Conservation (phyloP, 2,113 vertebrate genomes). For the Pangasianodon hypophthalmus region DNA sequence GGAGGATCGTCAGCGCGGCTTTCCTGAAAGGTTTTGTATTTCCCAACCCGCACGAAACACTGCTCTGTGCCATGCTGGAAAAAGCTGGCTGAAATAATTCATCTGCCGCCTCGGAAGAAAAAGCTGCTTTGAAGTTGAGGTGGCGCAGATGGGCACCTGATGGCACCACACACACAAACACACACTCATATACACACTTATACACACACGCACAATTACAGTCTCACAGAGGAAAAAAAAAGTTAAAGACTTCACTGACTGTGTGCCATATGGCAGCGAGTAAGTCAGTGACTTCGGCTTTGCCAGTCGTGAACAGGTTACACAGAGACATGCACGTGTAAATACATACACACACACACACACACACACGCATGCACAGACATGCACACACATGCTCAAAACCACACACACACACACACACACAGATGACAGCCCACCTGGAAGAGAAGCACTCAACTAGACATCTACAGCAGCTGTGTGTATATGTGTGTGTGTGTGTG, state of each 20-base stretch:
- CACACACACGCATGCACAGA: constrained; percentile 9
- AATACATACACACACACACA: background rate
- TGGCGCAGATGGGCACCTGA: constrained; percentile 65
- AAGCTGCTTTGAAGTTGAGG: constrained; percentile 61
- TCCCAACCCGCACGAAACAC: constrained; percentile 61
- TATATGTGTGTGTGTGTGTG: background rate
- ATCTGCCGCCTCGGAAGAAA: constrained; percentile 57
- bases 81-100: constrained; percentile 65
- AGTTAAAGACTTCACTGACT: constrained; percentile 36
- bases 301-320: constrained; percentile 22
- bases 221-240: constrained; percentile 4
- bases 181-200: constrained; percentile 25
- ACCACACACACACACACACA: constrained; percentile 9
- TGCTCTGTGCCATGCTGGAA: constrained; percentile 54
- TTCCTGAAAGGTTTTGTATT: constrained; percentile 63
- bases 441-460: constrained; percentile 10
- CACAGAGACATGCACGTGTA: background rate
- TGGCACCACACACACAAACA: constrained; percentile 39
- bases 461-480: constrained; percentile 5
- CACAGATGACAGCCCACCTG: constrained; percentile 26
- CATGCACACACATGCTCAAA: background rate
- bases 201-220: constrained; percentile 17
- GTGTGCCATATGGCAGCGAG: constrained; percentile 45
- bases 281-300: constrained; percentile 35
- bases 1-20: constrained; percentile 53